phyloP scores from a whole-genome alignment of 37 sponge, comb jelly and placozoan species.

The Spongilla lacustris region DNA sequence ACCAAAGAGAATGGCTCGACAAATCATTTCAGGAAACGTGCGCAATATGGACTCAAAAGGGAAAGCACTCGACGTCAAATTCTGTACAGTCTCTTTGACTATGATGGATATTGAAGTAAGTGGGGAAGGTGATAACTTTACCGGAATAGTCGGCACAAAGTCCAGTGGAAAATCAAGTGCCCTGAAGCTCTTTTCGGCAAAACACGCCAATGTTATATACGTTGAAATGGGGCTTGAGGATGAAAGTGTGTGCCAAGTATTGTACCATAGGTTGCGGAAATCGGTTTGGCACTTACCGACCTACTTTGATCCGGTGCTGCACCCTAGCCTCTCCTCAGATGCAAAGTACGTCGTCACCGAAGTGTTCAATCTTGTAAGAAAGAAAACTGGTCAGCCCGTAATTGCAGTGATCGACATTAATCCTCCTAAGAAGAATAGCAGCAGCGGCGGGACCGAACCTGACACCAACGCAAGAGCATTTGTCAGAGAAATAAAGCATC shows the following conservation, averaged over 20 bases:
- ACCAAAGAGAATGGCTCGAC: background rate
- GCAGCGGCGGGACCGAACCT: background rate
- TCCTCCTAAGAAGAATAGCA: background rate
- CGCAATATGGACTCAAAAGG: background rate
- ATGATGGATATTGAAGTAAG: background rate
- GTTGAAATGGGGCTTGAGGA: background rate
- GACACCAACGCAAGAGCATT: background rate
- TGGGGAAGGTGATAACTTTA: background rate
- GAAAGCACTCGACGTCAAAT: background rate
- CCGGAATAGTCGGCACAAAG: background rate
- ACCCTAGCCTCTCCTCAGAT: background rate
- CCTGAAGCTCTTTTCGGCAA: background rate
- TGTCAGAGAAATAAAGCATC: too few species aligned
- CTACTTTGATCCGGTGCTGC: background rate
- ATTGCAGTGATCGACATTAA: background rate
- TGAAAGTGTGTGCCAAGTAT: background rate
- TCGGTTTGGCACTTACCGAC: background rate
- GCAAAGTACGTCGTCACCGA: background rate
- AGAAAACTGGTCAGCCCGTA: background rate
- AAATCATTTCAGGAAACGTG: background rate
- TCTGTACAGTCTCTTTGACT: background rate
- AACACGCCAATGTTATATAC: background rate
- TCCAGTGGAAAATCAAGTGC: constrained; percentile 1
- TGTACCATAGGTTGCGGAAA: background rate
- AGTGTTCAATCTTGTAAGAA: background rate